Evolutionary conservation across 2,888 invertebrate species (phyloP).

Genomic region (Amaurobius ferox): DNA sequence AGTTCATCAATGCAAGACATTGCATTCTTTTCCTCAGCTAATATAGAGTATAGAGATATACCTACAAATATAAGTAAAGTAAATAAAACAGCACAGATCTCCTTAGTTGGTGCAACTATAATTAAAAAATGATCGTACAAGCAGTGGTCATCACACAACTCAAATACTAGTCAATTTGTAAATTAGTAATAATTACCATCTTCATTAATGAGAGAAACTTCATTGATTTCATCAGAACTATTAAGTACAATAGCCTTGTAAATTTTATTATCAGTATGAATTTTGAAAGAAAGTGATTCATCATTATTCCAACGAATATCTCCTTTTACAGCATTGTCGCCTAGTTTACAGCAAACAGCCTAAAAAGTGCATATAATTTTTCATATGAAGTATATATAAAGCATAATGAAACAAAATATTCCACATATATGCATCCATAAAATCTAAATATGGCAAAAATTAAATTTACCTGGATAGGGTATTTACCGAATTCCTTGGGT

Average conservation of each 20-base stretch:
- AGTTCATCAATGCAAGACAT: background rate
- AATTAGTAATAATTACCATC: conserved; percentile 1
- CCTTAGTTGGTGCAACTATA: too few species aligned
- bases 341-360: conserved; percentile 48
- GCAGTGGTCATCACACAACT: background rate
- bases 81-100: background rate
- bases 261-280: conserved; percentile 14
- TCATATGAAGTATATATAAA: background rate
- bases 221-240: background rate
- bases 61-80: background rate
- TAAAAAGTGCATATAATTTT: too few species aligned
- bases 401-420: too few species aligned
- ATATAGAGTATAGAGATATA: background rate
- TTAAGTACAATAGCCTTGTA: conserved; percentile 4
- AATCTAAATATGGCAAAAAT: background rate
- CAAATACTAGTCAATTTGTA: too few species aligned
- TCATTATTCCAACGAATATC: conserved; percentile 33
- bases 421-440: background rate
- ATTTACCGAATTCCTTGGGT: background rate
- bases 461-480: conserved; percentile 11
- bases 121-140: background rate
- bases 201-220: conserved; percentile 39
- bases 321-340: background rate
- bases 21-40: background rate
- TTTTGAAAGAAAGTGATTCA: conserved; percentile 24